Evolutionary conservation across 2,113 vertebrate species (phyloP).

Genomic region (Haemorhous mexicanus): DNA sequence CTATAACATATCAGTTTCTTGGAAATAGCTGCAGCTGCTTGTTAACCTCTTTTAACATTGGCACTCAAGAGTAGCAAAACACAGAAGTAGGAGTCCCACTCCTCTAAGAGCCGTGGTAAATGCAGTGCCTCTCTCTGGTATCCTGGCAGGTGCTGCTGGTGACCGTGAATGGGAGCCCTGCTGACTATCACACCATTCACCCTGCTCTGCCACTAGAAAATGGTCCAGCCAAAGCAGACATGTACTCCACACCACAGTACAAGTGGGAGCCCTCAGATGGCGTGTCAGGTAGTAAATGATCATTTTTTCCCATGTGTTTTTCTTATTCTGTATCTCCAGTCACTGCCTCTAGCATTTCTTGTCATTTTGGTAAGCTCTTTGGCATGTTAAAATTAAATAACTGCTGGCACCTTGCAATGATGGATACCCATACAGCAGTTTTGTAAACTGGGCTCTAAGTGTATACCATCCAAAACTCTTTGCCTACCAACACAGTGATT

Average conservation of each 20-base stretch:
- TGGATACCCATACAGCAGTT: fast-evolving
- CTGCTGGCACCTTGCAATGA: not conserved
- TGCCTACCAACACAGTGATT: not conserved
- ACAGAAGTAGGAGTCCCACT: not conserved
- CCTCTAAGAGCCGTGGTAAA: not conserved
- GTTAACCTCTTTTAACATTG: not conserved
- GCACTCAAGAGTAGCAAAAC: not conserved
- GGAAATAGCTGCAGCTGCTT: not conserved
- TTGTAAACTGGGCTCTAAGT: not conserved
- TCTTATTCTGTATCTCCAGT: not conserved
- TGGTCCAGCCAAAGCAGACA: conserved; percentile 84
- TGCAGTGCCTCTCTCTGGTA: not conserved
- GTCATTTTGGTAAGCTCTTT: not conserved
- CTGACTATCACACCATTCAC: conserved; percentile 83
- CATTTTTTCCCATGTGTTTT: not conserved
- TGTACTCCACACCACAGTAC: conserved; percentile 93
- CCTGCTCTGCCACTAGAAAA: conserved; percentile 81
- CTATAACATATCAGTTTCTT: not conserved
- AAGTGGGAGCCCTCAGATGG: conserved; percentile 78
- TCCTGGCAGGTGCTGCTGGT: conserved; percentile 79
- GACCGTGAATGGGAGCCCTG: conserved; percentile 88
- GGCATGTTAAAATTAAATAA: not conserved
- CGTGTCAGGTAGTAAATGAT: conserved; percentile 70
- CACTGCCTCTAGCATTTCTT: not conserved
- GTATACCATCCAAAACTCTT: not conserved